Conservation (phyloP, 2,113 vertebrate genomes). For the Hyperopisus bebe region DNA sequence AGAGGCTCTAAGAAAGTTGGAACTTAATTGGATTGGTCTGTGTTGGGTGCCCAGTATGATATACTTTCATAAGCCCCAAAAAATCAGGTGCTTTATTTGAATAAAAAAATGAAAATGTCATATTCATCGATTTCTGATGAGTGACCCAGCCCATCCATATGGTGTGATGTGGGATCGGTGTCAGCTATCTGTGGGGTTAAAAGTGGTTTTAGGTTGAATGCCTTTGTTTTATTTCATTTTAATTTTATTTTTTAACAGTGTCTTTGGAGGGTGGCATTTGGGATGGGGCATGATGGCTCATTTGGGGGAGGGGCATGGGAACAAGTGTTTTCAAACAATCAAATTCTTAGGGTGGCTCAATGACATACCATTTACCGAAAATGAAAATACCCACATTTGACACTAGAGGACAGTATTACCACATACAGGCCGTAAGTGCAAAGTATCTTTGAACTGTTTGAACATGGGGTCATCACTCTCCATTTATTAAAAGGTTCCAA, state of each 20-base stretch:
- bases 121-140: neutral
- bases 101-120: neutral
- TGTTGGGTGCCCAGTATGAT: neutral
- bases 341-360: neutral
- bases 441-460: neutral
- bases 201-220: neutral
- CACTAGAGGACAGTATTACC: neutral
- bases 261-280: neutral
- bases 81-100: neutral
- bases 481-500: neutral
- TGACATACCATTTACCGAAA: neutral
- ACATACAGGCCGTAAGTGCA: neutral
- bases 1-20: neutral
- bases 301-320: neutral
- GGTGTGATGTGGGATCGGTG: neutral
- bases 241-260: too few species aligned
- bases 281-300: neutral
- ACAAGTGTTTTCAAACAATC: neutral
- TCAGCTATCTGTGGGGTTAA: neutral
- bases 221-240: too few species aligned
- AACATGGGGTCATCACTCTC: neutral
- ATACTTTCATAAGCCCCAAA: neutral
- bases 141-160: neutral
- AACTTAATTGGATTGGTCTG: neutral
- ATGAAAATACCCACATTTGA: neutral